Conservation (phyloP, 2,797 vertebrate species). For the Macrochelys suwanniensis region DNA sequence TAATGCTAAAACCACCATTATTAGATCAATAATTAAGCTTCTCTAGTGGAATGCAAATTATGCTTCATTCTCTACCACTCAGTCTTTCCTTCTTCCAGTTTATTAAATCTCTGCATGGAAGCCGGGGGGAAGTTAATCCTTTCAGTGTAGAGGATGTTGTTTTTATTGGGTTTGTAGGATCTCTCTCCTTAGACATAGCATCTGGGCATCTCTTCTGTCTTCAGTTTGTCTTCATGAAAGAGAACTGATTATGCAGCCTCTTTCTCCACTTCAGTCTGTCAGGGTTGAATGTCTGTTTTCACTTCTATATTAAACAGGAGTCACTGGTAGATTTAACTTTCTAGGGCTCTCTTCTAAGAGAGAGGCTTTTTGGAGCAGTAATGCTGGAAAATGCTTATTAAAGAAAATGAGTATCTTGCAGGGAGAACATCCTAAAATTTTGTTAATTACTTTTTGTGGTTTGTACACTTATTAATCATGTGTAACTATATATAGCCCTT, state of each 20-base stretch:
- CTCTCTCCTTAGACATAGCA: background rate
- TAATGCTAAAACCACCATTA: background rate
- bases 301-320: background rate
- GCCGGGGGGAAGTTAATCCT: background rate
- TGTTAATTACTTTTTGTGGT: background rate
- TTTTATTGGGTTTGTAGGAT: background rate
- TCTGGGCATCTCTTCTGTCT: background rate
- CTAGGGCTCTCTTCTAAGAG: constrained; percentile 27
- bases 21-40: background rate
- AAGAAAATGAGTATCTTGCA: background rate
- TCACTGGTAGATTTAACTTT: constrained; percentile 57
- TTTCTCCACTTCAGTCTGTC: background rate
- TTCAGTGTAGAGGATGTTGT: background rate
- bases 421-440: background rate
- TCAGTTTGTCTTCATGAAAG: constrained; percentile 16
- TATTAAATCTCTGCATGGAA: background rate
- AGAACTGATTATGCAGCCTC: background rate
- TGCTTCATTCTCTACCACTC: background rate
- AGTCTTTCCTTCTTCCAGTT: background rate
- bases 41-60: background rate
- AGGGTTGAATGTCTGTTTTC: constrained; percentile 33
- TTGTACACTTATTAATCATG: accelerated
- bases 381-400: constrained; percentile 43
- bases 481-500: accelerated
- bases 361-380: constrained; percentile 22